Evolutionary conservation across 2,797 vertebrate species (phyloP).

Genomic region (Rhynchotus rufescens): DNA sequence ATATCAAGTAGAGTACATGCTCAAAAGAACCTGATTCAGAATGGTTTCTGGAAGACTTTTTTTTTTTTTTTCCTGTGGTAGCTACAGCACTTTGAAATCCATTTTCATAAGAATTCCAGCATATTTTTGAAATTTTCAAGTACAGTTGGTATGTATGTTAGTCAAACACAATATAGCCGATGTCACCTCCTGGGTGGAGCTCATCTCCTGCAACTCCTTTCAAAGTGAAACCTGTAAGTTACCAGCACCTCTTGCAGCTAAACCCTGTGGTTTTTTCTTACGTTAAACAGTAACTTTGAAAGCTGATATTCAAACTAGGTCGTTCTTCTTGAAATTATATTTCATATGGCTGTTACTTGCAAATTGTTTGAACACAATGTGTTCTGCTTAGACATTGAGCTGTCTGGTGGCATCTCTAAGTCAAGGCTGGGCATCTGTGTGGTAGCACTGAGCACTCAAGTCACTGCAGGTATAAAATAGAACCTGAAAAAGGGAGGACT

Average conservation of each 20-base stretch:
- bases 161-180: neutral
- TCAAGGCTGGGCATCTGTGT: neutral
- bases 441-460: neutral
- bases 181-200: neutral
- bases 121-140: neutral
- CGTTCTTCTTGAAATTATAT: neutral
- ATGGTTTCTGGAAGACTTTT: neutral
- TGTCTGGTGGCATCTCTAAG: neutral
- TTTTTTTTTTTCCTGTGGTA: neutral
- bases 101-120: neutral
- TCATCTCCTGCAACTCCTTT: neutral
- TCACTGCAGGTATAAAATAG: neutral
- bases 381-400: neutral
- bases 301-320: fast-evolving
- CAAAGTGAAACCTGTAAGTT: neutral
- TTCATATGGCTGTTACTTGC: neutral
- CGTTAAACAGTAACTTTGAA: neutral
- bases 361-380: neutral
- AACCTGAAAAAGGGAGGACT: neutral
- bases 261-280: neutral
- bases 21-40: neutral
- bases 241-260: neutral
- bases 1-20: neutral
- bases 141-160: neutral
- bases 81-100: neutral